Conservation (phyloP, 2,888 invertebrate species). For the Campaea margaritaria region DNA sequence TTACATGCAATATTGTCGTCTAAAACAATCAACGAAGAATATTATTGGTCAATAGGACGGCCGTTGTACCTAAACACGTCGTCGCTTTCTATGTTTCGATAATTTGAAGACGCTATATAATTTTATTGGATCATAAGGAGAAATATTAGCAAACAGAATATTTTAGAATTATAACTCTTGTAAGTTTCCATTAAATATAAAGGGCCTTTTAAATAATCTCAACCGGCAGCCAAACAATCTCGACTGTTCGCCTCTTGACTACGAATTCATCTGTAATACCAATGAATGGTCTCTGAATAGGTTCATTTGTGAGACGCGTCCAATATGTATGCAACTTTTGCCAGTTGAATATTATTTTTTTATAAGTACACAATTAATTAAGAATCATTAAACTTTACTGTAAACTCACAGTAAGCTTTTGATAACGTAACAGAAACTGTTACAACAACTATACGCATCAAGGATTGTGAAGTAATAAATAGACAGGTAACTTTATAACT, state of each 20-base stretch:
- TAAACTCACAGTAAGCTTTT: constrained; percentile 67
- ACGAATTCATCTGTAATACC: no score
- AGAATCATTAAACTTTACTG: constrained; percentile 14
- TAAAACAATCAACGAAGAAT: constrained; percentile 21
- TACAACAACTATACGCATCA: constrained; percentile 63
- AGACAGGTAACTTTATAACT: constrained; percentile 65
- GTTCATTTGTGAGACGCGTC: no score
- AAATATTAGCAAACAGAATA: constrained; percentile 6
- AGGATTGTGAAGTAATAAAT: constrained; percentile 68
- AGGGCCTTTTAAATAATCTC: neutral
- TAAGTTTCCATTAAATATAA: neutral
- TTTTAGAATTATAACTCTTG: neutral
- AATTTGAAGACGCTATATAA: neutral
- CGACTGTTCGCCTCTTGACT: neutral
- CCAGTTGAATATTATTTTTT: constrained; percentile 2
- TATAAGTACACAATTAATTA: constrained; percentile 1
- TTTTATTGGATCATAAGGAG: neutral
- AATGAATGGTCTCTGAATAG: no score
- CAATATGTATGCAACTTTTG: neutral
- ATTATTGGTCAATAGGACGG: constrained; percentile 65
- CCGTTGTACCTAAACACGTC: constrained; percentile 48
- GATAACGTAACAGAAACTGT: constrained; percentile 66
- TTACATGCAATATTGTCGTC: constrained; percentile 20
- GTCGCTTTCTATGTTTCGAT: constrained; percentile 11
- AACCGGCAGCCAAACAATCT: neutral